A percentile compares a stretch with the other conserved stretches of the same genome.
phyloP scores from a whole-genome alignment of 1,140 invertebrate genomes.

The Drosophila ogumai region DNA sequence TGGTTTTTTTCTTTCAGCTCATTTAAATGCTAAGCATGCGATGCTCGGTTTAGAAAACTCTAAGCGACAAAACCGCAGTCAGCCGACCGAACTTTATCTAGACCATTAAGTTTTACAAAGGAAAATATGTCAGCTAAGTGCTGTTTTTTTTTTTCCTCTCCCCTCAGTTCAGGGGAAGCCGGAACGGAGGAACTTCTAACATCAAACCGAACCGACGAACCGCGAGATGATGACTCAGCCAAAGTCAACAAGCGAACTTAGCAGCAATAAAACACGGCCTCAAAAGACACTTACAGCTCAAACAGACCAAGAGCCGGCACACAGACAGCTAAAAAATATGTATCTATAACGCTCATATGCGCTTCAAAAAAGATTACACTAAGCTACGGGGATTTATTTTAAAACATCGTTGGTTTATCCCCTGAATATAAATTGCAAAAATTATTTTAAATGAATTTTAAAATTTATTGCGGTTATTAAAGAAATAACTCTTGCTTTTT shows the following conservation, averaged over 20 bases:
- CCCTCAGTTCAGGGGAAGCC: neutral
- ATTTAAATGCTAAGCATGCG: slow-evolving; percentile 71
- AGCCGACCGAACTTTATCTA: slow-evolving; percentile 72
- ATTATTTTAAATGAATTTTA: neutral
- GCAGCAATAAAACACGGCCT: slow-evolving; percentile 75
- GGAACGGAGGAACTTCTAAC: slow-evolving; percentile 56
- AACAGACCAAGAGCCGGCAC: slow-evolving; percentile 25
- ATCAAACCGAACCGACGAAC: slow-evolving; percentile 42
- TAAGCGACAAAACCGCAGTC: slow-evolving; percentile 48
- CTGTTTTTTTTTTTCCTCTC: slow-evolving; percentile 16
- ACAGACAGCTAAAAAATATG: slow-evolving; percentile 24
- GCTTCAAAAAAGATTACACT: slow-evolving; percentile 44
- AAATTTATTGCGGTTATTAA: no score
- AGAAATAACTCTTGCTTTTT: no score
- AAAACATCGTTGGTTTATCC: no score
- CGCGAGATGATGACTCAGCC: slow-evolving; percentile 68
- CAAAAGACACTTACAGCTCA: slow-evolving; percentile 57
- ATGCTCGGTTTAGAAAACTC: slow-evolving; percentile 42
- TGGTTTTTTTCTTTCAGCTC: slow-evolving; percentile 25
- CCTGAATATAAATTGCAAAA: no score
- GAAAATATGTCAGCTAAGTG: slow-evolving; percentile 77
- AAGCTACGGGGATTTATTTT: slow-evolving; percentile 17
- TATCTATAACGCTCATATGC: slow-evolving; percentile 39
- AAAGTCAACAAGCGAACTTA: slow-evolving; percentile 62
- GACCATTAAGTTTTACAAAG: slow-evolving; percentile 79